These are phyloP conservation scores for Pyrgilauda ruficollis DNA, from an alignment of 2,113 vertebrate genomes.

Conservation along the genomic window DNA sequence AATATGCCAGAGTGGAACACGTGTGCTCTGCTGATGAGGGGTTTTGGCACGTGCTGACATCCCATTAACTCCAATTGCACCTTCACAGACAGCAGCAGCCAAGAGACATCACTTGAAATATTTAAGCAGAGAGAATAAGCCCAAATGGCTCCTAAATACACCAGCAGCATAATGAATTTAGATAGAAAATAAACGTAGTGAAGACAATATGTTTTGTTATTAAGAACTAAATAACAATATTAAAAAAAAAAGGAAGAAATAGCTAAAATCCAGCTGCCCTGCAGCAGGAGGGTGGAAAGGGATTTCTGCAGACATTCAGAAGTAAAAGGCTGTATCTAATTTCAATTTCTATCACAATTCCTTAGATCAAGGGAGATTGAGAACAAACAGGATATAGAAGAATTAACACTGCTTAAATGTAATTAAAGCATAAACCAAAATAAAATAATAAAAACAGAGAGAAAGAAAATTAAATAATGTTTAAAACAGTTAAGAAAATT, in stretches of 20 bases:
- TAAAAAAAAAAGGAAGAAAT: not conserved
- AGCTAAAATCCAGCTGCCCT: not conserved
- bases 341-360: not conserved
- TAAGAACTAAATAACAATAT: not conserved
- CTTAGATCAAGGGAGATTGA: not conserved
- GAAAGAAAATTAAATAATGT: not conserved
- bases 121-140: constrained; percentile 3
- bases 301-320: not conserved
- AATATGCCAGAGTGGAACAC: not conserved
- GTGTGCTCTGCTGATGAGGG: not conserved
- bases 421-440: not conserved
- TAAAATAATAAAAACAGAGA: not conserved
- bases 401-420: not conserved
- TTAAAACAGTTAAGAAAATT: not conserved
- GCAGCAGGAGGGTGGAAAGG: not conserved
- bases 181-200: not conserved
- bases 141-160: constrained; percentile 12
- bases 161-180: not conserved
- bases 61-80: not conserved
- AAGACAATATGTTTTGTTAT: not conserved
- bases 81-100: constrained; percentile 32
- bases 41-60: constrained; percentile 36
- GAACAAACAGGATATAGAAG: not conserved
- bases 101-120: constrained; percentile 27
- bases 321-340: not conserved